Percentiles rank a stretch among this genome's conserved stretches.
Conservation (phyloP, 2,797 vertebrate species). For the Manis pentadactyla region DNA sequence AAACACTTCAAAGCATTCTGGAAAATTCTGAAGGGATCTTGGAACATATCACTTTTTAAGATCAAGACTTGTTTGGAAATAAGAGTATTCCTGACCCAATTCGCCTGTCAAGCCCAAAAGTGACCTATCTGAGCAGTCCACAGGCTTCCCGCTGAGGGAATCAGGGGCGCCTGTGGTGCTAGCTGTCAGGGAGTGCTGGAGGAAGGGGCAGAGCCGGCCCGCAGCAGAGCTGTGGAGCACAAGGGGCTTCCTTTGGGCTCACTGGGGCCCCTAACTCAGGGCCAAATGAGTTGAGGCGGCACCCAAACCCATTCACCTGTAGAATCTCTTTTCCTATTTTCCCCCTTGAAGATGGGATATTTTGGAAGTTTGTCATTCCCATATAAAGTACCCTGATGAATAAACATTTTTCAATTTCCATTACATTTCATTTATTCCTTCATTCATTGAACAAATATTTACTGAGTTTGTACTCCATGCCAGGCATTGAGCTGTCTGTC, state of each 20-base stretch:
- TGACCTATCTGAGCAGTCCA: background rate
- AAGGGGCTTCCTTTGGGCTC: background rate
- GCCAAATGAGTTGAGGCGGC: background rate
- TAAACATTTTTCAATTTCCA: background rate
- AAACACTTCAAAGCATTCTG: background rate
- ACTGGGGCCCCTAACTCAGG: background rate
- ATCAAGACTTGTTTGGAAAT: constrained; percentile 25
- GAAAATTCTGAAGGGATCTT: constrained; percentile 5
- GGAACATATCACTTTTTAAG: background rate
- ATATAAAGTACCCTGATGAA: background rate
- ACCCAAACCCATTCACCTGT: background rate
- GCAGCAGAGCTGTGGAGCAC: background rate
- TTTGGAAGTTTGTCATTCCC: background rate
- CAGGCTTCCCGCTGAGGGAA: background rate
- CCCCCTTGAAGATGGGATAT: background rate
- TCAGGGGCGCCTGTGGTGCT: too few relatives aligned
- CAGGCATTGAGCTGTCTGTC: background rate
- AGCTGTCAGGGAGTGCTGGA: background rate
- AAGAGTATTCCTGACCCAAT: background rate
- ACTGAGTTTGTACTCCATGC: background rate
- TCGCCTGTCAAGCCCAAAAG: background rate
- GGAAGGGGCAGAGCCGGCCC: background rate
- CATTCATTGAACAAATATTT: background rate
- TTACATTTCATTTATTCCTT: background rate
- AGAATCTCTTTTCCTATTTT: background rate